Conservation (phyloP, 2,113 vertebrate genomes). For the Pipa parva region DNA sequence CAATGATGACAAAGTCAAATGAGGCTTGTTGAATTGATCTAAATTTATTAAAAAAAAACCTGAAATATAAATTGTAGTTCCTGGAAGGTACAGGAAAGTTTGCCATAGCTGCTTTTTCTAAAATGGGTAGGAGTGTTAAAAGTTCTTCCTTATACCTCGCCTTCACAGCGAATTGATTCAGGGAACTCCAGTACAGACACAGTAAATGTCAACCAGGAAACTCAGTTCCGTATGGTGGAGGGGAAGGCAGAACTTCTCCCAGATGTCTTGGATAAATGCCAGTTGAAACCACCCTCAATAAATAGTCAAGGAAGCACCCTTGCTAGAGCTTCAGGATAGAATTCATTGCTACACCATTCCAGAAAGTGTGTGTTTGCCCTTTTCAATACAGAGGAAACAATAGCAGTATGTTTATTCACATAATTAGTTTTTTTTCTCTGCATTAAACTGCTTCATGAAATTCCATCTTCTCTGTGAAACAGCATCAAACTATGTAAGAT, state of each 20-base stretch:
- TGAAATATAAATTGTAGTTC: neutral
- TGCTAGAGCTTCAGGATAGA: conserved; percentile 8
- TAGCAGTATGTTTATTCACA: conserved; percentile 19
- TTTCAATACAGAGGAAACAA: conserved; percentile 19
- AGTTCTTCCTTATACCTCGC: neutral
- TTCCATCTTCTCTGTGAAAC: neutral
- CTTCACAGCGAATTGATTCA: neutral
- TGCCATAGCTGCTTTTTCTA: too few species aligned
- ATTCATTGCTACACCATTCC: conserved; percentile 24
- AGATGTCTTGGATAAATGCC: conserved; percentile 48
- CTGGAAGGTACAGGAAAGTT: neutral
- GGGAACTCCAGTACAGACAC: neutral
- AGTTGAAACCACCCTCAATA: conserved; percentile 54
- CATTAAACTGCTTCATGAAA: conserved; percentile 4
- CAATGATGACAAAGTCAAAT: too few species aligned
- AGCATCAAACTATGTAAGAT: neutral
- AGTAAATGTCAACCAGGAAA: conserved; percentile 48
- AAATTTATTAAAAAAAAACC: too few species aligned
- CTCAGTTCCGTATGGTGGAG: conserved; percentile 47
- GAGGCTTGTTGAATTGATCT: too few species aligned
- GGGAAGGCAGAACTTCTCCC: conserved; percentile 38
- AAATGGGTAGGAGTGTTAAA: too few species aligned
- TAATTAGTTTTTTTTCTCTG: conserved; percentile 12
- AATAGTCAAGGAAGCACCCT: conserved; percentile 42
- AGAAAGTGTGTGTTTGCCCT: conserved; percentile 37